phyloP scores from a whole-genome alignment of 1,140 invertebrate species.

The Cyclargus thomasi region DNA sequence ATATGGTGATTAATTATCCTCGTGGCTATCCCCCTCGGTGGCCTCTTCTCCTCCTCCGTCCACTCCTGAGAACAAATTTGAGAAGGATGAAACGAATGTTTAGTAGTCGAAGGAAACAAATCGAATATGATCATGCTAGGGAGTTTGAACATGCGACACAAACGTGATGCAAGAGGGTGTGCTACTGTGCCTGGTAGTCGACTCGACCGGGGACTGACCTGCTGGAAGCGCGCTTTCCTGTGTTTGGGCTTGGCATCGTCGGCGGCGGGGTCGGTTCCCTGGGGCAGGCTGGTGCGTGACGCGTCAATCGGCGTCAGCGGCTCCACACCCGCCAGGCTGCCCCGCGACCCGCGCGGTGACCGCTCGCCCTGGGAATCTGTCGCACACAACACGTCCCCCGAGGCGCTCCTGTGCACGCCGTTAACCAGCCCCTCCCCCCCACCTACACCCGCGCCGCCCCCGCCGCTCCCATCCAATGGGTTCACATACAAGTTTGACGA shows the following conservation, averaged over 20 bases:
- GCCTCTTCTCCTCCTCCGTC: conserved; percentile 70
- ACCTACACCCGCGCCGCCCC: conserved; percentile 72
- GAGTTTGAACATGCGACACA: neutral
- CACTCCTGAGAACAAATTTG: conserved; percentile 53
- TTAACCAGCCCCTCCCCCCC: conserved; percentile 50
- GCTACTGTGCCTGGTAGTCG: neutral
- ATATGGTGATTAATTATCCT: conserved; percentile 75
- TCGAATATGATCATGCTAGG: conserved; percentile 7
- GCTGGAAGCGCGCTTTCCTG: conserved; percentile 90
- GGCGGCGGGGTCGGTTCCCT: conserved; percentile 37
- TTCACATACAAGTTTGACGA: conserved; percentile 93
- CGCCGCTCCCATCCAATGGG: conserved; percentile 83
- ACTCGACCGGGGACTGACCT: conserved; percentile 71
- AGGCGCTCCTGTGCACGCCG: conserved; percentile 85
- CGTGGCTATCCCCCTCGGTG: conserved; percentile 72
- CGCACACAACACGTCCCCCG: conserved; percentile 79
- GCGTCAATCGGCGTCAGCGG: conserved; percentile 36
- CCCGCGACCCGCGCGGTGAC: conserved; percentile 58
- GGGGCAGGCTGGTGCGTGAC: conserved; percentile 43
- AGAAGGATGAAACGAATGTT: neutral
- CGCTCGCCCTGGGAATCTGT: conserved; percentile 67
- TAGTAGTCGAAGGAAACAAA: neutral
- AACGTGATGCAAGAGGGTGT: conserved; percentile 8
- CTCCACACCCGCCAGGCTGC: conserved; percentile 42
- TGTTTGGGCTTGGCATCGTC: conserved; percentile 81